Evolutionary conservation across 2,797 vertebrate genomes (phyloP), one percentile per base, ranked within the genome.

Genomic region (Poeciliopsis paucimaculata): DNA sequence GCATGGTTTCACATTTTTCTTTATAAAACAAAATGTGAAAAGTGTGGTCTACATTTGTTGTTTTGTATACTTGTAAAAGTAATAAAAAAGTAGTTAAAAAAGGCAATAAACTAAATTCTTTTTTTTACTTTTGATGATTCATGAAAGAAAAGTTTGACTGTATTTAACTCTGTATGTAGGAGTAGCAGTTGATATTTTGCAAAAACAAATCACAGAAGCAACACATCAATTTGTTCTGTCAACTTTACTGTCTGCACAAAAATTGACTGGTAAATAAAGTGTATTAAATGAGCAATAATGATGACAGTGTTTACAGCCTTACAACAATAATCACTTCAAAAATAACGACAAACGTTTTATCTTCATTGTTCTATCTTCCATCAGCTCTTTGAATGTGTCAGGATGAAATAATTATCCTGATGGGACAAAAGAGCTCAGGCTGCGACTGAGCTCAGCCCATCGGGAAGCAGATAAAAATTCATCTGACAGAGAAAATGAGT

Each of bases 401-500:
- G 31, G 45, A 73, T 79, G 10, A 57, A 64, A 18, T 45, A 62
- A 75, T 76, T 82, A 49, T 77, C 55, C 26, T 68, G 70, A 62
- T 71, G 72, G 51, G 2, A 1, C 34, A 72, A 57, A 68, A 62
- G 72, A 49, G 57, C 51, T 83, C 12, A 60, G 77, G 45, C 71
- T 86, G 46, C 66, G 12, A 66, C 81, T 72, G 72, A 84, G 76
- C 80, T 84, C 81, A 79, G 66, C 62, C 78, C 51, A 47, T 83
- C 46, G 78, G 77, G 71, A 73, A 83, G 78, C 49, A 73, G 78
- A 86, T 81, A 39, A 13, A 84, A 83, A 87, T 82, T 82, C 85
- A 81, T 62, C 81, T n/a, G 82, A 85, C 75, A 75, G 72, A 88
- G 73, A 87, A 86, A 79, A 77, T 0, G 0, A 1, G 18, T 75